phyloP scores from a whole-genome alignment of 1,140 invertebrate genomes.

The Cydia fagiglandana region DNA sequence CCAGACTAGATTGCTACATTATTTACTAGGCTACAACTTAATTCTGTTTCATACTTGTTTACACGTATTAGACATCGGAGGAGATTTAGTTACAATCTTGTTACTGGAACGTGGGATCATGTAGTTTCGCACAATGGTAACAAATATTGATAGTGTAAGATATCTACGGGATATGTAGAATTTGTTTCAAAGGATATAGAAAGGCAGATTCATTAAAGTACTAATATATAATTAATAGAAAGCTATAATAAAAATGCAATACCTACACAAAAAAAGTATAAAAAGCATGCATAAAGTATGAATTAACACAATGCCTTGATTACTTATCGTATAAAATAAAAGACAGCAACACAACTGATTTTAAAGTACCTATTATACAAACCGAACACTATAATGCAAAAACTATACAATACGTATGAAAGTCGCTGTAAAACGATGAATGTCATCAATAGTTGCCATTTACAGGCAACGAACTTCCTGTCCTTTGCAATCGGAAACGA shows the following conservation, averaged over 20 bases:
- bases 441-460: conserved; percentile 1
- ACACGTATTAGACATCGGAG: conserved; percentile 4
- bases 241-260: too few relatives aligned
- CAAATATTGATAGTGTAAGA: neutral
- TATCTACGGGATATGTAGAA: neutral
- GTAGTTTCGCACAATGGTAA: neutral
- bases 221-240: too few relatives aligned
- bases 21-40: conserved; percentile 16
- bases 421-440: neutral
- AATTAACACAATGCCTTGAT: too few relatives aligned
- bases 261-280: too few relatives aligned
- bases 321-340: too few relatives aligned
- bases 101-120: neutral
- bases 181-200: too few relatives aligned
- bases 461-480: conserved; percentile 17
- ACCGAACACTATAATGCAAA: too few relatives aligned
- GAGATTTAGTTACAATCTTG: conserved; percentile 8
- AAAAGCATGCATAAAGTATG: too few relatives aligned
- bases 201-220: too few relatives aligned
- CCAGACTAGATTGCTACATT: conserved; percentile 22
- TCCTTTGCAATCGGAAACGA: conserved; percentile 15
- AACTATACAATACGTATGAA: too few relatives aligned
- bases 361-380: too few relatives aligned
- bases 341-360: too few relatives aligned
- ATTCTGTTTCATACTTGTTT: conserved; percentile 17